Percentiles rank a stretch among this genome's conserved stretches.
These are phyloP conservation scores for Pseudomyrmex dendroicus DNA, from an alignment of 1,140 invertebrate genomes.

Conservation along the genomic window DNA sequence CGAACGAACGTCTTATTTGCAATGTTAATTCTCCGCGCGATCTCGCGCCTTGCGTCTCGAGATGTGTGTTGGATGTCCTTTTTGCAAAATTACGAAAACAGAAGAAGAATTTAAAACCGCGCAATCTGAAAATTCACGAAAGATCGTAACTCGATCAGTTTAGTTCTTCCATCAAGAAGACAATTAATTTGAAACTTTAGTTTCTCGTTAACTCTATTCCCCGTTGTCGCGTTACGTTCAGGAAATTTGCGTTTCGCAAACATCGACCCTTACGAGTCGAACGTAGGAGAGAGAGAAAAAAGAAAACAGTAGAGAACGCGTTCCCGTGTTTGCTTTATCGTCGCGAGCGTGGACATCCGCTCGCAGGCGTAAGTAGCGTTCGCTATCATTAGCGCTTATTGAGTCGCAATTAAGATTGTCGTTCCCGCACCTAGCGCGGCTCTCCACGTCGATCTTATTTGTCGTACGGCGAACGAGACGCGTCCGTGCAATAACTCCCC, in stretches of 20 bases:
- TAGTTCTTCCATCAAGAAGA: too few relatives aligned
- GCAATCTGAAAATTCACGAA: too few relatives aligned
- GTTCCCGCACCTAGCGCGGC: slow-evolving; percentile 15
- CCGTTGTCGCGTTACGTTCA: background rate
- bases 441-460: slow-evolving; percentile 27
- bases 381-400: slow-evolving; percentile 63
- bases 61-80: background rate
- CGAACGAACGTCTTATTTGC: slow-evolving; percentile 54
- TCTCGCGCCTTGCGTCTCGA: slow-evolving; percentile 1
- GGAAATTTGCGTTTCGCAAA: background rate
- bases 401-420: slow-evolving; percentile 64
- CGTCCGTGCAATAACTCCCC: slow-evolving; percentile 22
- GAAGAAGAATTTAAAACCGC: too few relatives aligned
- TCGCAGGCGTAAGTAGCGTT: slow-evolving; percentile 4
- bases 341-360: slow-evolving; percentile 21
- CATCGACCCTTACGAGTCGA: background rate
- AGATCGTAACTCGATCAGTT: too few relatives aligned
- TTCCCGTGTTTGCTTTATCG: slow-evolving; percentile 41
- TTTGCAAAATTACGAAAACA: too few relatives aligned
- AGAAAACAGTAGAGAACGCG: background rate
- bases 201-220: background rate
- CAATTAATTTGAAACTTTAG: background rate
- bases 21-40: slow-evolving; percentile 37
- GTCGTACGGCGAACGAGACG: slow-evolving; percentile 7
- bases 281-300: background rate